phyloP scores from a whole-genome alignment of 2,113 vertebrate genomes.

The Sminthopsis crassicaudata region DNA sequence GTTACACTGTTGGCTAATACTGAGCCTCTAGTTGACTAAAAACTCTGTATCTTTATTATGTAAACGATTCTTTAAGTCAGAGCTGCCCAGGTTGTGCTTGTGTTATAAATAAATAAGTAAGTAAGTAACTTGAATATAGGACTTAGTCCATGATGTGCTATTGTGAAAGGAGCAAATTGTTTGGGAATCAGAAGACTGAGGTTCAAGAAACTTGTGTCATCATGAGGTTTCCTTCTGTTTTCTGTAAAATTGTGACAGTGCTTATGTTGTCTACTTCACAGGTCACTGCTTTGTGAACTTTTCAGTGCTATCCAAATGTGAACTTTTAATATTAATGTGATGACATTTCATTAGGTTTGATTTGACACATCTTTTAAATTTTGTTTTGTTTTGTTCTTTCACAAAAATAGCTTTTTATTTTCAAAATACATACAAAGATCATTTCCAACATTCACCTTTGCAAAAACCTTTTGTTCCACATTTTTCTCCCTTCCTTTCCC shows the following conservation, averaged over 20 bases:
- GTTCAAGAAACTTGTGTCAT: not conserved
- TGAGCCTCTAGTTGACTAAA: not conserved
- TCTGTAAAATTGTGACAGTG: not conserved
- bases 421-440: no score
- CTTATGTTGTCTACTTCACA: not conserved
- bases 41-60: not conserved
- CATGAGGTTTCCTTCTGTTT: not conserved
- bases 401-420: no score
- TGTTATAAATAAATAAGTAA: not conserved
- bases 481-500: no score
- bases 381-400: no score
- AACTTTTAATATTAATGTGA: not conserved
- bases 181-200: not conserved
- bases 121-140: not conserved
- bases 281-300: not conserved
- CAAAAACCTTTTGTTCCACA: no score
- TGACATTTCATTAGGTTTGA: not conserved
- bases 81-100: not conserved
- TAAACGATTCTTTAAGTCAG: not conserved
- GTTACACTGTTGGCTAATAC: not conserved
- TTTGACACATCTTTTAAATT: not conserved
- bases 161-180: not conserved
- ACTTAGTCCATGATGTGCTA: not conserved
- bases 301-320: not conserved
- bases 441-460: no score